These are phyloP conservation scores for Cyanistes caeruleus DNA, from an alignment of 2,113 vertebrate species.

Conservation along the genomic window DNA sequence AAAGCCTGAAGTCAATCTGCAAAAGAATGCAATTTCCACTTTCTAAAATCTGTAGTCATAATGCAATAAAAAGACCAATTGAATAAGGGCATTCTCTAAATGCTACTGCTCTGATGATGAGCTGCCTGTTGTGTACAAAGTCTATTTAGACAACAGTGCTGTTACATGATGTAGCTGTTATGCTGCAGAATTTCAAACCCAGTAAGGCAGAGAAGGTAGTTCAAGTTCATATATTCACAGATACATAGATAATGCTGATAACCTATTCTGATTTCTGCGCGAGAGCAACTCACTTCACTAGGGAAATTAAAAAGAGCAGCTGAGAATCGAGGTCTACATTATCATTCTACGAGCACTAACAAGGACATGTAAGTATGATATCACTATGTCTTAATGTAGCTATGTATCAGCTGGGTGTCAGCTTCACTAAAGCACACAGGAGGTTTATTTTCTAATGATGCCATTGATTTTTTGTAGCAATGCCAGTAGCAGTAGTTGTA, in stretches of 20 bases:
- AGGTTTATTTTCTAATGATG: conserved; percentile 17
- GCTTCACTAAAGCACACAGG: background rate
- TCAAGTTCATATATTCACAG: background rate
- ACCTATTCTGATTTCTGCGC: background rate
- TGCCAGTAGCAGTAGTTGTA: background rate
- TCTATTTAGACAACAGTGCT: background rate
- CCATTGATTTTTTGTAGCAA: background rate
- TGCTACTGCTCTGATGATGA: background rate
- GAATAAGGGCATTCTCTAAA: background rate
- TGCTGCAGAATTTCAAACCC: background rate
- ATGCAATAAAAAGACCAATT: background rate
- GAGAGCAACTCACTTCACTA: background rate
- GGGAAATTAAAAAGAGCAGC: conserved; percentile 1
- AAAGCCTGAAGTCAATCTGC: background rate
- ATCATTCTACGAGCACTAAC: background rate
- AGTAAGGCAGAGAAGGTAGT: background rate
- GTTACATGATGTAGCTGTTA: background rate
- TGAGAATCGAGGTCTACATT: background rate
- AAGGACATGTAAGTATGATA: conserved; percentile 26
- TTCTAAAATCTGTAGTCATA: background rate
- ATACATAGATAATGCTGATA: background rate
- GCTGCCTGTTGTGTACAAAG: background rate
- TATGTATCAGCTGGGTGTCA: background rate
- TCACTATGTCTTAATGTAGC: background rate
- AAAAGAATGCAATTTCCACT: background rate